Conservation (phyloP, 2,888 invertebrate genomes). For the Mythimna impura region DNA sequence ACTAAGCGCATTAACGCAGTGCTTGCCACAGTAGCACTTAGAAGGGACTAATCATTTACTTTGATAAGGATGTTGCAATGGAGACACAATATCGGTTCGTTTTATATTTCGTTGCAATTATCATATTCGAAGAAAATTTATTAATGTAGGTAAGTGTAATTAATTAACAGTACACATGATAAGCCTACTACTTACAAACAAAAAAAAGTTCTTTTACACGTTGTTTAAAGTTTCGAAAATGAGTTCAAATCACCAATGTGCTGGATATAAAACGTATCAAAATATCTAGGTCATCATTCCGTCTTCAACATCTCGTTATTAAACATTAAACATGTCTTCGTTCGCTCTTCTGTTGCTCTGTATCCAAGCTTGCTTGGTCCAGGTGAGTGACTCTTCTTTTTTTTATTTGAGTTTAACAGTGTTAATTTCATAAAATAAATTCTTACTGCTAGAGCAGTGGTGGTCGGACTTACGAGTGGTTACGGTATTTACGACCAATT, state of each 20-base stretch:
- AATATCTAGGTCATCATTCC: background rate
- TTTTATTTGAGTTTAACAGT: no score
- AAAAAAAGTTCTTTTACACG: constrained; percentile 1
- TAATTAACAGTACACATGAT: background rate
- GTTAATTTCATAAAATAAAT: no score
- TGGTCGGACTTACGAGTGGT: no score
- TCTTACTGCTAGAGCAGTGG: no score
- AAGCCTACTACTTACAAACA: constrained; percentile 17
- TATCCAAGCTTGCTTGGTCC: constrained; percentile 71
- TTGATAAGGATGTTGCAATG: no score
- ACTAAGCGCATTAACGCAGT: no score
- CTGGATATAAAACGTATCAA: constrained; percentile 24
- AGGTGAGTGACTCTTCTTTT: constrained; percentile 59
- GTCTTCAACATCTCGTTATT: constrained; percentile 42
- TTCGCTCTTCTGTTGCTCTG: constrained; percentile 52
- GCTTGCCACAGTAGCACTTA: no score
- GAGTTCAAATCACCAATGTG: background rate
- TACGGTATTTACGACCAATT: background rate
- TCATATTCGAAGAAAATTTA: no score
- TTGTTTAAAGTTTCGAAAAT: background rate
- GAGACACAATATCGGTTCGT: no score
- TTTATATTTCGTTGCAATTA: no score
- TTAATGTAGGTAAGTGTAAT: no score
- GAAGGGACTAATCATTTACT: no score
- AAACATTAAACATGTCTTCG: constrained; percentile 56